Base-by-base conservation (phyloP, 2,113 vertebrate species). In the Phasianus colchicus region DNA sequence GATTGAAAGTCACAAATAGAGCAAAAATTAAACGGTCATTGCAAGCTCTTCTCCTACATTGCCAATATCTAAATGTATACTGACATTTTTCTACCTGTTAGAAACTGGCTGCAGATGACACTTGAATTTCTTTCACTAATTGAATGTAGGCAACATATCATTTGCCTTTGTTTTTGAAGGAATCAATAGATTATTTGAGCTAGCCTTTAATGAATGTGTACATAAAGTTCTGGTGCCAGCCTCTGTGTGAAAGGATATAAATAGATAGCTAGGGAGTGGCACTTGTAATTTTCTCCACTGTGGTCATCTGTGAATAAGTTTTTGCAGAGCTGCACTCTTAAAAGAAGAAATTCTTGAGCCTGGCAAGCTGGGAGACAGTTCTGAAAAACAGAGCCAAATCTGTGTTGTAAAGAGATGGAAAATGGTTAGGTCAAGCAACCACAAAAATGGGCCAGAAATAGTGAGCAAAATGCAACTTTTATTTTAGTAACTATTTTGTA, bases 371-470 rank as follows among this genome's bases (percentile, higher is more conserved):
- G 61, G 36, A 84, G 9, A 22, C n/a, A 66, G 69, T 57, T 88
- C 45, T 75, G 34, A 70, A 66, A 67, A 94, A 38, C 11, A 52
- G 24, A 86, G 78, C 72, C 82, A 88, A 72, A 71, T 6, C 29
- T 71, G 22, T 43, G 19, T 78, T 22, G 40, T 43, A 67, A 54
- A 66, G 52, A 67, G 45, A 87, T 15, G 42, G 77, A 70, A 93
- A 94, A 93, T 38, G 25, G 40, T 72, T 83, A 60, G 65, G 67
- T 78, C n/a, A 87, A 65, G 30, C 66, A 30, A 89, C 89, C 80
- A 85, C 83, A 91, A 89, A 91, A 88, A 88, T 47, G 34, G 55
- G 24, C 32, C 43, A 74, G 24, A 83, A 93, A 86, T 57, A 87
- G 67, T 22, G 40, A 78, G 18, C 9, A 67, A 73, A 66, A 29